Base-by-base conservation (phyloP, 2,113 vertebrate species). In the Notothenia coriiceps region DNA sequence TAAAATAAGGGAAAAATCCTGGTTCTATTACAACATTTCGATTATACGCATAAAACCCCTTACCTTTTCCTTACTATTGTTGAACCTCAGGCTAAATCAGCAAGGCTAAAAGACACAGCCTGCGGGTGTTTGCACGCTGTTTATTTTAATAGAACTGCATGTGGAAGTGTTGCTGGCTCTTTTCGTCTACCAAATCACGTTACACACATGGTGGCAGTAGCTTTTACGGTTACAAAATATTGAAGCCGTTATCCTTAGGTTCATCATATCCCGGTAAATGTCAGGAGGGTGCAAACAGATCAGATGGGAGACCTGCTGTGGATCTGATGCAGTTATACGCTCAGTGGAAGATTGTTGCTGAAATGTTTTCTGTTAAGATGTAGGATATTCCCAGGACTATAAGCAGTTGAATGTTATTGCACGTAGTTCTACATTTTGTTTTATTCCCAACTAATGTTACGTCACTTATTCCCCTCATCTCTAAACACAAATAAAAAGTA, bases 41-140 rank as follows among this genome's bases (percentile, higher is more conserved):
- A 63, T 35, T 25, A 18, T 20, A 47, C 14, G 43, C 47, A 79
- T 63, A 17, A 44, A 7, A 35, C 13, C 50, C 46, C 15, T 50
- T 52, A 1, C 20, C 22, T 47, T 20, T 43, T 29, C 2, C 7
- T 84, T 43, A 18, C 55, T 82, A 50, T 52, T 70, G 59, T 81
- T 59, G 33, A 80, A 78, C 82, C 68, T 60, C 44, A 44, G 83
- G 76, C 75, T 57, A 77, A 74, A 74, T 29, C 76, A 77, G 78
- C 74, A 56, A 25, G 74, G 69, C 43, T 56, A 50, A 66, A 72
- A 72, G 20, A 80, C 33, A 60, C 65, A 83, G 81, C 77, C 74
- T 47, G 66, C 54, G 61, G 61, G 57, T 43, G 62, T 73, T 10
- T 49, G 55, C 56, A 63, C 59, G 13, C 17, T 51, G 51, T 69